Evolutionary conservation across 2,797 vertebrate genomes (phyloP).

Genomic region (Characodon lateralis): DNA sequence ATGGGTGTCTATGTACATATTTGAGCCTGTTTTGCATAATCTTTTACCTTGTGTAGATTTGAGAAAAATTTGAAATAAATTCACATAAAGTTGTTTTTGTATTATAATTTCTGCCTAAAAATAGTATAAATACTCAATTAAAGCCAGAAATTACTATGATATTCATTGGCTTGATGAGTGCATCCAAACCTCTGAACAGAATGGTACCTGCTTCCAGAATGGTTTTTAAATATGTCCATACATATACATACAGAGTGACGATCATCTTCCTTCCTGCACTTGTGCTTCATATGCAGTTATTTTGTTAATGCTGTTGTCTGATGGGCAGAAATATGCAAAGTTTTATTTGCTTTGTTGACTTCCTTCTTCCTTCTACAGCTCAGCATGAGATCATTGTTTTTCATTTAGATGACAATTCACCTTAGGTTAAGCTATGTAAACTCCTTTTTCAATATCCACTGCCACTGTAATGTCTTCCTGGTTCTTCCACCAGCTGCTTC

Average conservation of each 20-base stretch:
- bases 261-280: background rate
- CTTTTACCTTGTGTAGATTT: no score
- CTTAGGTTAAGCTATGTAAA: background rate
- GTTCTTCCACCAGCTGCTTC: slow-evolving; percentile 1
- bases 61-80: no score
- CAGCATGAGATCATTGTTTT: background rate
- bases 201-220: background rate
- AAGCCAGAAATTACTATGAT: background rate
- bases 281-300: background rate
- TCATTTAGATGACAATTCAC: background rate
- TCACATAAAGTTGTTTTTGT: background rate
- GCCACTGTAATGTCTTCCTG: background rate
- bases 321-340: background rate
- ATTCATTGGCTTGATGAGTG: background rate
- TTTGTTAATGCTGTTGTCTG: background rate
- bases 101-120: background rate
- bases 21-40: no score
- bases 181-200: no score
- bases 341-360: background rate
- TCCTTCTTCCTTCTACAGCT: background rate
- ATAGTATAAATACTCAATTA: background rate
- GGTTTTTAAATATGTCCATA: background rate
- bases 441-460: background rate
- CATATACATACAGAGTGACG: background rate
- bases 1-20: no score